Evolutionary conservation across 2,797 vertebrate genomes (phyloP).

Genomic region (Salmo trutta): DNA sequence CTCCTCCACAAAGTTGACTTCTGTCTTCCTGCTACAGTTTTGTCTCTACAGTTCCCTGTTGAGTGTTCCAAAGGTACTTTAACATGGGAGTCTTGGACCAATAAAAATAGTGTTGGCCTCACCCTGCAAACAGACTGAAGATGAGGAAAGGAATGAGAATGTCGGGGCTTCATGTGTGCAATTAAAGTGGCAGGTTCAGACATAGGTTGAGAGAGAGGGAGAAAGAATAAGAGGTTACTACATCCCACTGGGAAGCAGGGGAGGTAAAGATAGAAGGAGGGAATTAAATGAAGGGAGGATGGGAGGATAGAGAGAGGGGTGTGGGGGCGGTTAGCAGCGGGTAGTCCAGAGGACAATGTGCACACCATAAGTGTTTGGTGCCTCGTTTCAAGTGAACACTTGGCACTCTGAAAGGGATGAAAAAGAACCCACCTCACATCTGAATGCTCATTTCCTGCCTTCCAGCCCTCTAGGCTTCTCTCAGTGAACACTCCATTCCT

Average conservation of each 20-base stretch:
- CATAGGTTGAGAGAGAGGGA: background rate
- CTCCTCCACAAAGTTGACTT: conserved; percentile 27
- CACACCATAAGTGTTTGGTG: conserved; percentile 33
- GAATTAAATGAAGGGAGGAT: conserved; percentile 19
- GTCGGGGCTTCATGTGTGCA: background rate
- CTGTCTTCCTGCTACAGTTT: background rate
- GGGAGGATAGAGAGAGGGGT: conserved; percentile 25
- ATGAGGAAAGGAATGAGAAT: conserved; percentile 4
- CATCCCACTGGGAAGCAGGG: conserved; percentile 34
- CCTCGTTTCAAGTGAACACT: conserved; percentile 44
- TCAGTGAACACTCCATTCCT: background rate
- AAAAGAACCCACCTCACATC: conserved; percentile 42
- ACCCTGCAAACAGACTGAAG: conserved; percentile 15
- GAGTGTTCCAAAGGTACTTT: background rate
- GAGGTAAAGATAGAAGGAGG: conserved; percentile 27
- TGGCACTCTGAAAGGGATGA: conserved; percentile 31
- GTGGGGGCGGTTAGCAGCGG: conserved; percentile 34
- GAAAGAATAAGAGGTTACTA: conserved; percentile 16
- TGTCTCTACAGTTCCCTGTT: background rate
- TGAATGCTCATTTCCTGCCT: conserved; percentile 47
- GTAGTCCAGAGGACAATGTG: conserved; percentile 45
- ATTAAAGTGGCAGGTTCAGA: background rate
- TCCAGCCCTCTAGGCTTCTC: background rate
- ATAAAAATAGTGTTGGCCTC: conserved; percentile 4
- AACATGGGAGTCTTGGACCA: background rate